phyloP scores from a whole-genome alignment of 2,888 invertebrate species.

The Tipula unca region DNA sequence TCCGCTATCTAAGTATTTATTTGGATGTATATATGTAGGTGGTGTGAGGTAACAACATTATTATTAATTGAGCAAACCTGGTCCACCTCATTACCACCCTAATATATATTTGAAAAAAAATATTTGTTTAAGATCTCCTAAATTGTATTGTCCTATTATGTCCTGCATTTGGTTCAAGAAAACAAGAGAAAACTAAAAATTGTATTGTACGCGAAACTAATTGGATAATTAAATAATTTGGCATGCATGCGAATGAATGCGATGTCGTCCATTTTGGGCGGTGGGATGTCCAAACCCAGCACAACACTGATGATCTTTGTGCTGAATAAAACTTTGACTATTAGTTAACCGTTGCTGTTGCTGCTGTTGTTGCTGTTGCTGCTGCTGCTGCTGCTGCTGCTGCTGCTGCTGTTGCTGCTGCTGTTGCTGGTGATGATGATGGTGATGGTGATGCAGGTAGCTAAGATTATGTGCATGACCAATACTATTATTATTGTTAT shows the following conservation, averaged over 20 bases:
- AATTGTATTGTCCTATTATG: not conserved
- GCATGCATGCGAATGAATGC: constrained; percentile 40
- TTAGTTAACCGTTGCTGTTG: constrained; percentile 24
- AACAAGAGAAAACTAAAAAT: not conserved
- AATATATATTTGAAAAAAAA: not conserved
- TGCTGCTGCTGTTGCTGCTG: not conserved
- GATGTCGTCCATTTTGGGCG: constrained; percentile 30
- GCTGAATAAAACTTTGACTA: constrained; percentile 40
- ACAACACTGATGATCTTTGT: constrained; percentile 39
- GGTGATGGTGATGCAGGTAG: constrained; percentile 3
- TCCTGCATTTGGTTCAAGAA: not conserved
- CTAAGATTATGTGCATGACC: not conserved
- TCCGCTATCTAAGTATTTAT: not conserved
- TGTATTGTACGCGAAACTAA: not conserved
- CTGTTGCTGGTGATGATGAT: constrained; percentile 2
- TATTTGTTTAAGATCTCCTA: not conserved
- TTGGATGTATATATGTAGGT: not conserved
- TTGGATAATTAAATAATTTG: constrained; percentile 32
- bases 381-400: not conserved
- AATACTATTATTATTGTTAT: not conserved
- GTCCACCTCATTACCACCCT: not conserved
- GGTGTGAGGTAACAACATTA: not conserved
- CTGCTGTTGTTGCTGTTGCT: not conserved
- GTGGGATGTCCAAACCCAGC: constrained; percentile 34
- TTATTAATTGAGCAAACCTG: not conserved